These are phyloP conservation scores for Rhyzopertha dominica DNA, from an alignment of 1,140 invertebrate genomes.

Conservation along the genomic window DNA sequence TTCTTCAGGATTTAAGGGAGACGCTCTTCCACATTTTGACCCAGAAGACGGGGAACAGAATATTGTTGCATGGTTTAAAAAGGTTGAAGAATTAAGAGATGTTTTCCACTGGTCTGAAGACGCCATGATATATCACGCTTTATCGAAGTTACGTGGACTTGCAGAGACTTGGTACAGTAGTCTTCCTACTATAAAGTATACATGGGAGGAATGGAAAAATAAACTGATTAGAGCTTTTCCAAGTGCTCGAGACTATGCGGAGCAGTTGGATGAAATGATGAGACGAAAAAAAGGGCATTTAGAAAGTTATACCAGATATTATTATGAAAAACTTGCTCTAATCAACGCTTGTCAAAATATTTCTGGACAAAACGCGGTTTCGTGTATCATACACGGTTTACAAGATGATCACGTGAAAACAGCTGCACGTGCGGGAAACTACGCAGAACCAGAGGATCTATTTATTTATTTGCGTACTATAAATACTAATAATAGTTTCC, in stretches of 20 bases:
- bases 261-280: constrained; percentile 30
- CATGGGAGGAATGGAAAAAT: constrained; percentile 24
- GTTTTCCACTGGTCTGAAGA: constrained; percentile 15
- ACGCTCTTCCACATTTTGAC: constrained; percentile 25
- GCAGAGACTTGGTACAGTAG: constrained; percentile 26
- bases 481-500: no score
- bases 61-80: constrained; percentile 26
- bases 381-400: constrained; percentile 28
- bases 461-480: no score
- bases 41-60: constrained; percentile 26
- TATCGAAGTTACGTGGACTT: constrained; percentile 10
- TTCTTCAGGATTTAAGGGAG: not conserved
- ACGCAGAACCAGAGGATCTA: no score
- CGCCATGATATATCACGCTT: constrained; percentile 12
- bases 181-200: constrained; percentile 16
- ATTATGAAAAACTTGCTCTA: constrained; percentile 29
- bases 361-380: constrained; percentile 27
- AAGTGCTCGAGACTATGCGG: constrained; percentile 26
- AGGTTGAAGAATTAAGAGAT: constrained; percentile 13
- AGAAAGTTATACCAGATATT: constrained; percentile 29
- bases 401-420: constrained; percentile 6
- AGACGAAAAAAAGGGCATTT: constrained; percentile 17
- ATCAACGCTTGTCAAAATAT: no score
- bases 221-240: constrained; percentile 22
- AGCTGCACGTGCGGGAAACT: not conserved